Evolutionary conservation across 2,113 vertebrate species (phyloP), one percentile per base, ranked within the genome.

Genomic region (Chionomys nivalis): DNA sequence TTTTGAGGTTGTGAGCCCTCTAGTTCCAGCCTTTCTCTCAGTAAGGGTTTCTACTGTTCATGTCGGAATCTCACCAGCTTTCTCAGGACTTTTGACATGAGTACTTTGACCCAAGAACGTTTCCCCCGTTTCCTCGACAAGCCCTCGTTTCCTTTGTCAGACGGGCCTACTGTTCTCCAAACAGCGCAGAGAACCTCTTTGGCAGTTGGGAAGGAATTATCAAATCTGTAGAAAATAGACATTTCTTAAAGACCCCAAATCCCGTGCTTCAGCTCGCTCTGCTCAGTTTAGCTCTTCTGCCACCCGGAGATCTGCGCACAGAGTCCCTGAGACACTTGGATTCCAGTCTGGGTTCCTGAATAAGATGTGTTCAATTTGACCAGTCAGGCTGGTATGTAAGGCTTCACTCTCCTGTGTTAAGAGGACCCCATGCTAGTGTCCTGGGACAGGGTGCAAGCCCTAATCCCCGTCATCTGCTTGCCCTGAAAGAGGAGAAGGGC

Each of bases 61-160:
- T 76, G 77, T 73, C 92, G 96, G 68, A 90, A 94, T 85, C 94
- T 68, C 90, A 94, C 49, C 72, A 91, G 88, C 88, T 92, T 96
- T 78, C 58, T 44, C 26, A 68, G 86, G 89, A 87, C 96, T 76
- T 94, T 93, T 91, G 93, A 93, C 75, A 61, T 39, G 94, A 95
- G 93, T 90, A 11, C 85, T 94, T 81, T 93, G 92, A 97, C 94
- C 94, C 68, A 42, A 92, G 85, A 96, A 65, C 36, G 44, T 91
- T 91, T 94, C 58, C 77, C 75, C 63, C 7, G 76, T 70, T 70
- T 96, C 78, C 86, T 96, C 87, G 73, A 70, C 11, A 66, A 91
- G 63, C 44, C 91, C 91, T 63, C 68, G 49, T 95, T 96, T 94
- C 94, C 97, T 93, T 94, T 90, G 95, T 96, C 86, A 95, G 95